Base-by-base conservation (phyloP, 2,888 invertebrate species). In the Eupithecia inturbata region DNA sequence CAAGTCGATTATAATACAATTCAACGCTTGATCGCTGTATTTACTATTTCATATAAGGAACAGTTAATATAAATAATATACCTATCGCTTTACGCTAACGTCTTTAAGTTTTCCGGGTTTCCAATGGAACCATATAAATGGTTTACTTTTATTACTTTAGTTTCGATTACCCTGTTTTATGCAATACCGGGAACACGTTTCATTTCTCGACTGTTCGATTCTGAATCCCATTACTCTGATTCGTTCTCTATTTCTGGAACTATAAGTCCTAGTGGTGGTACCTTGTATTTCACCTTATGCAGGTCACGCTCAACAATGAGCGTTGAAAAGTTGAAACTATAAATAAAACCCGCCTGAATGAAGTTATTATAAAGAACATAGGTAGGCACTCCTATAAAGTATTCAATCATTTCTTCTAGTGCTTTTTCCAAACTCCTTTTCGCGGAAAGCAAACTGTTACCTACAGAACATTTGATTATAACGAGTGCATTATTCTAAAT, bases 401-500 rank as follows among this genome's bases (percentile, higher is more conserved):
- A 31, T 6, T 16, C 7, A 28, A 62, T 60, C 16, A 62, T 19
- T 31, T 62, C 28, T 19, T 60, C 53, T 60, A 14, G 26, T 26
- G 26, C 16, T 60, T 73, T 71, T 66, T 67, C 75, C 75, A 78
- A 75, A 5, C n/a, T 79, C 82, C 83, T 83, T 84, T 81, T 84
- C 82, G 79, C 81, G 74, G 79, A 77, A 79, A 80, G 81, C 80
- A 81, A 76, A 86, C 87, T 86, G 87, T 87, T 87, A 85, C 68
- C 78, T 85, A 87, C 84, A 86, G 86, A 87, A 84, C 84, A 82
- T 82, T 85, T 85, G 84, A 85, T 82, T 83, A 77, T 84, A 84
- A 88, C 83, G 86, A 87, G 84, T 86, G 86, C 87, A 87, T 87
- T 88, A 88, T 88, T 85, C 87, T 85, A 86, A 87, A 88, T 88